A percentile compares a stretch with the other conserved stretches of the same genome.
phyloP scores from a whole-genome alignment of 1,140 invertebrate genomes.

The Amyelois transitella region DNA sequence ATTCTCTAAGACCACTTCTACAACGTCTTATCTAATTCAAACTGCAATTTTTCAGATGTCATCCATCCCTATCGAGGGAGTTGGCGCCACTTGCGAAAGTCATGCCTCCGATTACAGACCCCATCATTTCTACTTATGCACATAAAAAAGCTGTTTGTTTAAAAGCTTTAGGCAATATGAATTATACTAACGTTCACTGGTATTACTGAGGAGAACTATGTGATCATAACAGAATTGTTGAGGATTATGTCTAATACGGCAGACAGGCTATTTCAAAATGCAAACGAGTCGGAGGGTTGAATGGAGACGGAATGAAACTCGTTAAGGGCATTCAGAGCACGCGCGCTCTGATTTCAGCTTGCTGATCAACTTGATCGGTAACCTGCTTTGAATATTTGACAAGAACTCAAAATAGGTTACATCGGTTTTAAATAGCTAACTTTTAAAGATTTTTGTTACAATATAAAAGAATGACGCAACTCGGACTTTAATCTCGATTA shows the following conservation, averaged over 20 bases:
- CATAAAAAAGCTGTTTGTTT: constrained; percentile 15
- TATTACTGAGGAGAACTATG: neutral
- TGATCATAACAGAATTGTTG: neutral
- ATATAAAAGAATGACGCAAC: neutral
- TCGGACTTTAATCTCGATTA: neutral
- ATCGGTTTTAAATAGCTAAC: neutral
- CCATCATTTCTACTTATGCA: neutral
- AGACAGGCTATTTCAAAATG: constrained; percentile 20
- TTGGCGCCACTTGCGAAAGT: neutral
- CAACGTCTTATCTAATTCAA: constrained; percentile 27
- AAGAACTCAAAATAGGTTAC: neutral
- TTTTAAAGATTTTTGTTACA: neutral
- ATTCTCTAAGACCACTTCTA: constrained; percentile 30
- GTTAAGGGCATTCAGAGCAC: constrained; percentile 26
- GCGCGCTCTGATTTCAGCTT: constrained; percentile 44
- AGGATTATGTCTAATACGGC: constrained; percentile 1
- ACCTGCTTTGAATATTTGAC: constrained; percentile 29
- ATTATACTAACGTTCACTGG: constrained; percentile 19
- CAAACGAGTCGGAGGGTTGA: constrained; percentile 22
- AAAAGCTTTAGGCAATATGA: constrained; percentile 17
- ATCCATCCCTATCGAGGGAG: neutral
- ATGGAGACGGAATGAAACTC: constrained; percentile 20
- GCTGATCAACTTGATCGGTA: constrained; percentile 31
- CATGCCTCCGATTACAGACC: neutral
- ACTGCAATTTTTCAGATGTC: constrained; percentile 18